Conservation (phyloP, 2,888 invertebrate genomes). For the Mycogona germanica region DNA sequence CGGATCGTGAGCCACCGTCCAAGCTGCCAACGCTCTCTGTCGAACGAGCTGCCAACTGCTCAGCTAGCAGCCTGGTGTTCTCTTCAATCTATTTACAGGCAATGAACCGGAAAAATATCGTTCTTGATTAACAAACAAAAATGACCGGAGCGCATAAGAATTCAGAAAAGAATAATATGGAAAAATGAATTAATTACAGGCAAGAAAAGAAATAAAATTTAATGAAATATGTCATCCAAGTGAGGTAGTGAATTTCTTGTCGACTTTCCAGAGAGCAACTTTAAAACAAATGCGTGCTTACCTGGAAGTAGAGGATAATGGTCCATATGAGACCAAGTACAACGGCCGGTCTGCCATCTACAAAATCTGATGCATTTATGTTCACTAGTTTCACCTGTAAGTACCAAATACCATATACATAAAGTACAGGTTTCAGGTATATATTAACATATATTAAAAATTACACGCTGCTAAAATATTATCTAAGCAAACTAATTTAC, state of each 20-base stretch:
- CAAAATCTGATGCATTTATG: constrained; percentile 92
- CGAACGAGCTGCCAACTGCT: constrained; percentile 65
- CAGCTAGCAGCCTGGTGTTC: constrained; percentile 67
- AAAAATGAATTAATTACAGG: background rate
- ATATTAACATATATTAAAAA: no score
- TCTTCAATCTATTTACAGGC: constrained; percentile 68
- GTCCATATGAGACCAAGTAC: constrained; percentile 97
- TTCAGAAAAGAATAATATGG: background rate
- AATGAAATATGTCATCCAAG: background rate
- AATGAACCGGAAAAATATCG: background rate
- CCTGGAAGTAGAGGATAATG: constrained; percentile 97
- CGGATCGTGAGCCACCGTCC: constrained; percentile 20
- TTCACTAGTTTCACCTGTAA: constrained; percentile 88
- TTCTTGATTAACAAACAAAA: background rate
- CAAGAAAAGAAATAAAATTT: background rate
- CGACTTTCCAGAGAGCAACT: no score
- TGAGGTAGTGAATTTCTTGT: no score
- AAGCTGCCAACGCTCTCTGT: constrained; percentile 66
- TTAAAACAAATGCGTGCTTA: constrained; percentile 39
- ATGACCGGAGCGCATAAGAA: background rate
- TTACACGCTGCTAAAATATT: no score
- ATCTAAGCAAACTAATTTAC: constrained; percentile 34
- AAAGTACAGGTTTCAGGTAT: no score
- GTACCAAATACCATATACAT: no score
- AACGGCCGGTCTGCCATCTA: constrained; percentile 92